Evolutionary conservation across 2,797 vertebrate species (phyloP), one percentile per base, ranked within the genome.

Genomic region (Dermochelys coriacea): DNA sequence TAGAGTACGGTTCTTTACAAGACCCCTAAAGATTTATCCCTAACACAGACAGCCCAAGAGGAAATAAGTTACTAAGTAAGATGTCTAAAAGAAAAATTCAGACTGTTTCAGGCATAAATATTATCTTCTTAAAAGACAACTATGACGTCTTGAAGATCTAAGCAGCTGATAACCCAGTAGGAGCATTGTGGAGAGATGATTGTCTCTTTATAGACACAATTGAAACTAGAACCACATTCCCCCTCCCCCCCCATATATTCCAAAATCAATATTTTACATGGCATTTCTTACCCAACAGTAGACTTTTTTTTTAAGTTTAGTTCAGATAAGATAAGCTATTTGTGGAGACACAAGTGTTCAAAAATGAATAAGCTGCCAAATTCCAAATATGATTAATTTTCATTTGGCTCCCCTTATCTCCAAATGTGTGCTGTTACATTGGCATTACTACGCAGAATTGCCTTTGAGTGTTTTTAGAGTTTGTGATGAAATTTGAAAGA

Each of bases 71-170:
- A 80, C 45, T 12, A 45, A 82, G 81, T 25, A 47, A 85, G 81
- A 51, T 64, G 82, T 23, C 77, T 49, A 51, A 90, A 93, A 74
- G 83, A 89, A 45, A 34, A 55, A 96, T 92, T 95, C 52, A 57
- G 59, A 21, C 84, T 6, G 52, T 8, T 95, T 81, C 37, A 71
- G 87, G 88, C 47, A 64, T 80, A 86, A 85, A 1, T 68, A 85
- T 52, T 81, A 78, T 86, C 91, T 92, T 91, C 92, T 90, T 64
- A n/a, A 6, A 12, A 8, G 85, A 84, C 31, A 81, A 41, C 31
- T 71, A 0, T 18, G 54, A 41, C 34, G 82, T 27, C 86, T 82
- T 61, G 45, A 80, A 52, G 49, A n/a, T 45, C 51, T 59, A 3
- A 52, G 57, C 41, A 89, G 14, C 41, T 2, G 4, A 74, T 45